A percentile compares a stretch with the other conserved stretches of the same genome.
These are phyloP conservation scores for Myathropa florea DNA, from an alignment of 2,888 invertebrate genomes.

Conservation along the genomic window DNA sequence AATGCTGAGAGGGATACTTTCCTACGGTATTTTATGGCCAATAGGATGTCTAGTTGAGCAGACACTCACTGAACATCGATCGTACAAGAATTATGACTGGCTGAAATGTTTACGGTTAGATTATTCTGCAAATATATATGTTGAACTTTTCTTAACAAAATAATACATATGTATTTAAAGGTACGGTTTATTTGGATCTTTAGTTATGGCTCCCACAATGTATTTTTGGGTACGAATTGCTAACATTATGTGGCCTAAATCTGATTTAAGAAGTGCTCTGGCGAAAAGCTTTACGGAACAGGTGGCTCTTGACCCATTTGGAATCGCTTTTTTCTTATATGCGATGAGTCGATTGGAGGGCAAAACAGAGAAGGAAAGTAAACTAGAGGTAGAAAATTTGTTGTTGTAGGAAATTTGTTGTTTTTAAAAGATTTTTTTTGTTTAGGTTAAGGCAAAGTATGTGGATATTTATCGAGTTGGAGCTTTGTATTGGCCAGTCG, in stretches of 20 bases:
- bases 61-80: slow-evolving; percentile 79
- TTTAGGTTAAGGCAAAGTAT: slow-evolving; percentile 78
- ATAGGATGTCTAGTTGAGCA: slow-evolving; percentile 82
- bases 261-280: slow-evolving; percentile 72
- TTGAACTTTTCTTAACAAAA: not conserved
- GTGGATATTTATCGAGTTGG: slow-evolving; percentile 82
- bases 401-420: too few relatives aligned
- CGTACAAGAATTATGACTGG: slow-evolving; percentile 80
- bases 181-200: slow-evolving; percentile 83
- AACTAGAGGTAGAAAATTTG: slow-evolving; percentile 78
- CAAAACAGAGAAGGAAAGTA: slow-evolving; percentile 79
- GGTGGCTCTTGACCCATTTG: slow-evolving; percentile 82
- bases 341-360: slow-evolving; percentile 82
- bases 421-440: not conserved
- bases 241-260: slow-evolving; percentile 76
- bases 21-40: slow-evolving; percentile 82
- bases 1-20: slow-evolving; percentile 82
- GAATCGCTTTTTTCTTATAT: slow-evolving; percentile 81
- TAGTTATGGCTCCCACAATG: slow-evolving; percentile 84
- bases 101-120: slow-evolving; percentile 79
- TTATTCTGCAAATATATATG: not conserved
- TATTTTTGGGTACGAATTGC: slow-evolving; percentile 84
- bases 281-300: slow-evolving; percentile 79
- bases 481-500: slow-evolving; percentile 82
- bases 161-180: slow-evolving; percentile 72